These are phyloP conservation scores for Phasianus colchicus DNA, from an alignment of 2,113 vertebrate species.

Conservation along the genomic window DNA sequence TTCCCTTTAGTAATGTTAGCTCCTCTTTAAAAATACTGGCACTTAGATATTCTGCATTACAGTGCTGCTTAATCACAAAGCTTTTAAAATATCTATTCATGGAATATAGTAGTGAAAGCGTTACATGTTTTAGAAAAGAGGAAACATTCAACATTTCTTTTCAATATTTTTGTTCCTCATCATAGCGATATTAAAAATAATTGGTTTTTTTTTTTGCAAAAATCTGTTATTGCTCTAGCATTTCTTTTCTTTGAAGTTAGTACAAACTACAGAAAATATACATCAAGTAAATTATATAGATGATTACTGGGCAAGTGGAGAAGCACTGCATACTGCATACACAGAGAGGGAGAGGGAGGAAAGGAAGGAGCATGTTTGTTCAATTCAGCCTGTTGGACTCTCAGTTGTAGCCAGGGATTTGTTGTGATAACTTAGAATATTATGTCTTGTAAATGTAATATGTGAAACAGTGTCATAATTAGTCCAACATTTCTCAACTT, in stretches of 20 bases:
- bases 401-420: neutral
- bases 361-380: neutral
- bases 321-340: neutral
- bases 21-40: neutral
- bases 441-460: neutral
- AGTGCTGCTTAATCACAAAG: neutral
- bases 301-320: neutral
- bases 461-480: neutral
- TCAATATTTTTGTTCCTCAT: neutral
- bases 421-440: neutral
- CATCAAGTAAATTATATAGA: neutral
- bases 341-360: neutral
- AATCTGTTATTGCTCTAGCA: neutral
- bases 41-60: conserved; percentile 21
- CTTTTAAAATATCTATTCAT: neutral
- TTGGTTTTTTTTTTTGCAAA: neutral
- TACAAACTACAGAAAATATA: neutral
- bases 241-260: neutral
- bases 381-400: neutral
- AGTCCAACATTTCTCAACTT: neutral
- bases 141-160: neutral
- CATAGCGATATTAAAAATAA: neutral
- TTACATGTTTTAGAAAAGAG: neutral
- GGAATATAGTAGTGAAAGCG: neutral
- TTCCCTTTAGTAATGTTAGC: neutral